Percentiles rank a stretch among this genome's conserved stretches.
These are phyloP conservation scores for Trematomus bernacchii DNA, from an alignment of 2,797 vertebrate species.

Conservation along the genomic window DNA sequence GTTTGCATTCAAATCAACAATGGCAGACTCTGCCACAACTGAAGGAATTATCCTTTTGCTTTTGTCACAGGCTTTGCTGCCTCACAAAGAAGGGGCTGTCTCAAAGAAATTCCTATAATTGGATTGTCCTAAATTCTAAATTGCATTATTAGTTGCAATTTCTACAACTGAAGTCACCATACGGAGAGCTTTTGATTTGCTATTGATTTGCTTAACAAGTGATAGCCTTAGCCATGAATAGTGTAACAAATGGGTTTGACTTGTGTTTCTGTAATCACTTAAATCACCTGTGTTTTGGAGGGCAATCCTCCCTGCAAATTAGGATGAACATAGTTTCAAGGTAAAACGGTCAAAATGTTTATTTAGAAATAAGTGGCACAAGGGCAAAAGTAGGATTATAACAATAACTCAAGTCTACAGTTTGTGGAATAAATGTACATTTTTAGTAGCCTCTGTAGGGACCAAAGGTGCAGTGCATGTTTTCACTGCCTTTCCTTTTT, in stretches of 20 bases:
- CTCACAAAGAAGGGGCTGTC: conserved; percentile 57
- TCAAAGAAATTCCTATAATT: conserved; percentile 67
- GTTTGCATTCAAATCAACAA: too few relatives aligned
- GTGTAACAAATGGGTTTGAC: background rate
- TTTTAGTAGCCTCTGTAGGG: background rate
- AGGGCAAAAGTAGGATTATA: too few relatives aligned
- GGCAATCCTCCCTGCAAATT: too few relatives aligned
- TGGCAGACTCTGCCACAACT: too few relatives aligned
- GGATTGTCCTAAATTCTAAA: conserved; percentile 78
- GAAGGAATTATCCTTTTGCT: conserved; percentile 42
- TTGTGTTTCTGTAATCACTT: background rate
- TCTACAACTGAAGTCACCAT: too few relatives aligned
- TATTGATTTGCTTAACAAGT: too few relatives aligned
- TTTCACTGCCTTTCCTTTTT: background rate
- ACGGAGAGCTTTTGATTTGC: too few relatives aligned
- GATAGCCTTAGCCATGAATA: background rate
- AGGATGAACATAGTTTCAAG: background rate
- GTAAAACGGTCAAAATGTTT: background rate
- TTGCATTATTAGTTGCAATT: conserved; percentile 60
- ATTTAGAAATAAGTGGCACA: background rate
- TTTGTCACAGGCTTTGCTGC: conserved; percentile 65
- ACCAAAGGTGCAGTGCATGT: background rate
- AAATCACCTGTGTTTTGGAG: background rate
- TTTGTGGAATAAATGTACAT: background rate
- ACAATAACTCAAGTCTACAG: background rate